Conservation (phyloP, 2,113 vertebrate species). For the Dunckerocampus dactyliophorus region DNA sequence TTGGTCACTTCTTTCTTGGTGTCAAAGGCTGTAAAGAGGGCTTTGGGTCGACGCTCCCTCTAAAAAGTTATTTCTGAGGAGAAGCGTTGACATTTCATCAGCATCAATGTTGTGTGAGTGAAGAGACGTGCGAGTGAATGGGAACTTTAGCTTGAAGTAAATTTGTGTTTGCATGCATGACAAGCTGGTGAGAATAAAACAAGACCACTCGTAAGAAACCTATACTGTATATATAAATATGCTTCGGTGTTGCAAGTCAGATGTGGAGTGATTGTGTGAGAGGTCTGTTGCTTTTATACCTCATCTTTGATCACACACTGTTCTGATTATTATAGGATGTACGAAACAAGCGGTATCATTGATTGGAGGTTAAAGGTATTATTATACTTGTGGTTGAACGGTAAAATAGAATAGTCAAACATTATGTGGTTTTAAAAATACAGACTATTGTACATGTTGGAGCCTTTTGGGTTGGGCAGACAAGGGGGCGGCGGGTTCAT, state of each 20-base stretch:
- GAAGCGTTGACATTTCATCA: conserved; percentile 33
- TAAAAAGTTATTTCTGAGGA: not conserved
- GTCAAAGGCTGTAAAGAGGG: conserved; percentile 58
- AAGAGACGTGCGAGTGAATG: conserved; percentile 30
- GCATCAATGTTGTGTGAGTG: conserved; percentile 24
- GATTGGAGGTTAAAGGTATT: conserved; percentile 32
- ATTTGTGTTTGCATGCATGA: conserved; percentile 33
- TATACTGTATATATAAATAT: conserved; percentile 9
- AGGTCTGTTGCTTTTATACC: conserved; percentile 54
- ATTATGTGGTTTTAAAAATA: conserved; percentile 28
- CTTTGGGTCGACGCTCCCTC: conserved; percentile 31
- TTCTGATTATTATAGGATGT: conserved; percentile 30
- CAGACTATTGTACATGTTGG: conserved; percentile 9
- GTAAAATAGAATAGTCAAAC: conserved; percentile 19
- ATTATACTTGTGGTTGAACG: conserved; percentile 33
- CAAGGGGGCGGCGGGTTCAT: conserved; percentile 1
- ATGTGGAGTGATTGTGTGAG: conserved; percentile 16
- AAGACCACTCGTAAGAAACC: conserved; percentile 24
- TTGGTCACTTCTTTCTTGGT: conserved; percentile 64
- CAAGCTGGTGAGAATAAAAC: conserved; percentile 35
- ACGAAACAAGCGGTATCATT: conserved; percentile 41
- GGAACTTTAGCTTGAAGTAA: conserved; percentile 23
- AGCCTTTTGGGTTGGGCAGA: conserved; percentile 26
- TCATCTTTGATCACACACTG: conserved; percentile 45
- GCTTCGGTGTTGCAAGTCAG: conserved; percentile 44